Conservation (phyloP, 2,888 invertebrate genomes). For the Noctua janthe region DNA sequence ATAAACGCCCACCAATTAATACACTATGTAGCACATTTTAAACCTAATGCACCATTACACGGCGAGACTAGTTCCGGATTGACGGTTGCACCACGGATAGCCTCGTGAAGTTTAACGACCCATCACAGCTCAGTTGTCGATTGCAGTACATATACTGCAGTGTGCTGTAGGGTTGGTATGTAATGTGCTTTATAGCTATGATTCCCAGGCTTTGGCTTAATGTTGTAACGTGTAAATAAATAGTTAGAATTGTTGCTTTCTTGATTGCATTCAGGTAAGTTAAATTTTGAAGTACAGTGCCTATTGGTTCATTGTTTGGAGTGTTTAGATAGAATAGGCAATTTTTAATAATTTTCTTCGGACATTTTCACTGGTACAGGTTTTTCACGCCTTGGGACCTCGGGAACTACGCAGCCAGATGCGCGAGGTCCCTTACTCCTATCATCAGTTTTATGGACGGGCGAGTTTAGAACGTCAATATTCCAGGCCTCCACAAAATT, state of each 20-base stretch:
- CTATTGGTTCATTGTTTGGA: neutral
- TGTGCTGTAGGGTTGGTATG: slow-evolving; percentile 26
- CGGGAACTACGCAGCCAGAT: neutral
- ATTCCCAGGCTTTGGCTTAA: slow-evolving; percentile 37
- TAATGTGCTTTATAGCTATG: slow-evolving; percentile 41
- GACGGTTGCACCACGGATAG: slow-evolving; percentile 61
- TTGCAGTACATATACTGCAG: slow-evolving; percentile 60
- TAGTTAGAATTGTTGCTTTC: slow-evolving; percentile 10
- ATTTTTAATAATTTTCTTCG: neutral
- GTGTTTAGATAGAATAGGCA: neutral
- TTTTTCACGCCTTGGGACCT: neutral
- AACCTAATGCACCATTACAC: slow-evolving; percentile 57
- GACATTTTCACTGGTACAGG: neutral
- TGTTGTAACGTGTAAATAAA: slow-evolving; percentile 28
- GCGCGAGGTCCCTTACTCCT: too few species aligned
- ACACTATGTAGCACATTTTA: slow-evolving; percentile 47
- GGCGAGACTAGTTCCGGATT: slow-evolving; percentile 50
- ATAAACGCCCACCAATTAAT: slow-evolving; percentile 25
- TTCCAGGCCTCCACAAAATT: neutral
- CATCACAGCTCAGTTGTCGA: slow-evolving; percentile 66
- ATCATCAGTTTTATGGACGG: neutral
- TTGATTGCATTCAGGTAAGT: neutral
- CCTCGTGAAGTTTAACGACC: slow-evolving; percentile 75
- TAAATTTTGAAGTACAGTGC: neutral
- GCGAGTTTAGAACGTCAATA: neutral